A percentile compares a stretch with the other conserved stretches of the same genome.
phyloP scores from a whole-genome alignment of 2,797 vertebrate species.

The Sylvilagus floridanus region DNA sequence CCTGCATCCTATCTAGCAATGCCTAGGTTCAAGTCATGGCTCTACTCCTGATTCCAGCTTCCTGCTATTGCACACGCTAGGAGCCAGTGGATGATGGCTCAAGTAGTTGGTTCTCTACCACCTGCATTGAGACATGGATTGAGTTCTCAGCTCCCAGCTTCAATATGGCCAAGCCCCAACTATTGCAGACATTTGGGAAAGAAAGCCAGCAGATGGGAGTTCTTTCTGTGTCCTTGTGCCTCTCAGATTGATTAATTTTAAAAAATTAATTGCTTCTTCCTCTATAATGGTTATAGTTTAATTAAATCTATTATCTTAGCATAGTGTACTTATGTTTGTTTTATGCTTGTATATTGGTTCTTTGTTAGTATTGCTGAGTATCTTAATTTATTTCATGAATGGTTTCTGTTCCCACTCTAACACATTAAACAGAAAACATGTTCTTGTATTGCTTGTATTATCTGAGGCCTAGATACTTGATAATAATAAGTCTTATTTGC shows the following conservation, averaged over 20 bases:
- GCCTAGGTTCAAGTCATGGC: no score
- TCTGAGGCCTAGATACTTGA: slow-evolving; percentile 11
- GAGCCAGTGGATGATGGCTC: no score
- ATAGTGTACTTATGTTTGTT: slow-evolving; percentile 34
- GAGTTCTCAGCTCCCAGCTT: no score
- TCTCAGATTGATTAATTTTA: neutral
- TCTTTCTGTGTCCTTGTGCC: no score
- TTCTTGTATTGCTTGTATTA: slow-evolving; percentile 35
- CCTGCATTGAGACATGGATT: no score
- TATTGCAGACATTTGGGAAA: no score
- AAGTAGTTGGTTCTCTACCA: no score
- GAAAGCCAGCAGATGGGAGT: no score
- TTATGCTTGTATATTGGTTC: neutral
- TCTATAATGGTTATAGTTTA: neutral
- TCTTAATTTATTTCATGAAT: slow-evolving; percentile 59
- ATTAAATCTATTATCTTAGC: slow-evolving; percentile 48
- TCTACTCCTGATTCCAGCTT: no score
- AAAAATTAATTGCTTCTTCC: neutral
- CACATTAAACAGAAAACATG: neutral
- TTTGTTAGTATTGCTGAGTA: slow-evolving; percentile 4
- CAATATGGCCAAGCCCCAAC: no score
- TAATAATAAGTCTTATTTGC: slow-evolving; percentile 52
- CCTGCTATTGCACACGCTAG: no score
- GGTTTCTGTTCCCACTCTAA: slow-evolving; percentile 18
- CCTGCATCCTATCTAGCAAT: no score